Evolutionary conservation across 53 echinoderm and acorn worm genomes (phyloP).

Genomic region (Echinarachnius parma): DNA sequence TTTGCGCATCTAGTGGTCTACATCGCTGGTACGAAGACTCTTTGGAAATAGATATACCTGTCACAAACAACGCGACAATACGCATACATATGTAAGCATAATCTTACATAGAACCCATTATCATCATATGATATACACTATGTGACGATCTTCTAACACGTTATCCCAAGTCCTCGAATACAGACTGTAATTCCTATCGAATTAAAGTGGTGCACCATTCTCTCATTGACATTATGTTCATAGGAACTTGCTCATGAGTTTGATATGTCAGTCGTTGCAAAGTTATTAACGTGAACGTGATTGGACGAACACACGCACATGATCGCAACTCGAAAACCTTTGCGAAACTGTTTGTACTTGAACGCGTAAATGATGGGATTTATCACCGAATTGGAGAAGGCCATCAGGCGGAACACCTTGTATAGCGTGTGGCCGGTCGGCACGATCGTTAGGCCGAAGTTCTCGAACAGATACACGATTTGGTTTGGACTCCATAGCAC

Average conservation of each 20-base stretch:
- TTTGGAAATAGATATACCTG: no score
- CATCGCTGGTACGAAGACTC: no score
- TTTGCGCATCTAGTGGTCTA: no score
- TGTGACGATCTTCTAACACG: no score
- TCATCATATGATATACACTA: no score
- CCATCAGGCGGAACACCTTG: slow-evolving; percentile 81
- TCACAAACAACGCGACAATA: no score
- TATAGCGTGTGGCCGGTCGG: slow-evolving; percentile 49
- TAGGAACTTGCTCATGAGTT: slow-evolving; percentile 27
- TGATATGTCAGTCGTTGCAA: slow-evolving; percentile 29
- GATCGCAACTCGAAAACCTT: slow-evolving; percentile 77
- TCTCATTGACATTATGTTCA: no score
- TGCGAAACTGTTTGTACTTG: slow-evolving; percentile 96
- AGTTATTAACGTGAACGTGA: slow-evolving; percentile 25
- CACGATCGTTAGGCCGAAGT: slow-evolving; percentile 52
- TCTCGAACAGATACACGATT: slow-evolving; percentile 80
- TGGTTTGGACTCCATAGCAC: slow-evolving; percentile 91
- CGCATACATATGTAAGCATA: no score
- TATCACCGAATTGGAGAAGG: slow-evolving; percentile 85
- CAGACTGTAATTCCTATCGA: no score
- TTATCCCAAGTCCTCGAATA: no score
- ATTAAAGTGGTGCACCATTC: no score
- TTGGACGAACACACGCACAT: slow-evolving; percentile 40
- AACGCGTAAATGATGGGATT: slow-evolving; percentile 97
- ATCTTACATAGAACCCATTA: no score